Percentiles rank a stretch among this genome's conserved stretches.
Conservation (phyloP, 1,140 invertebrate genomes). For the Nebria ingens region DNA sequence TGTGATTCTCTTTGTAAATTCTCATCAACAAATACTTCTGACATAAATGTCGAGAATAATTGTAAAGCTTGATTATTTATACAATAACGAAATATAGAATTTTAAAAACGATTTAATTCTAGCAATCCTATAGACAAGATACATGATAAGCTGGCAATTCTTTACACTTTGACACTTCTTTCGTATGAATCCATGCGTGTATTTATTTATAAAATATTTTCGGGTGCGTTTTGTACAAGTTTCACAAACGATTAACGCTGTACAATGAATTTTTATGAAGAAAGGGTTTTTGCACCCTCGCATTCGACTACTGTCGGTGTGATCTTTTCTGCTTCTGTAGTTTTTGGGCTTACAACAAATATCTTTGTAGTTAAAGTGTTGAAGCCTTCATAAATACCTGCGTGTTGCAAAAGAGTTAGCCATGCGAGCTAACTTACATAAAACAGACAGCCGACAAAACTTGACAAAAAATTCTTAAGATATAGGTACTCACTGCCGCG, state of each 20-base stretch:
- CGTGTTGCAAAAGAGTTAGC: not conserved
- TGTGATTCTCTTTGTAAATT: too few relatives aligned
- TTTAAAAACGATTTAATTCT: too few relatives aligned
- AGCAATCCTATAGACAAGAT: too few relatives aligned
- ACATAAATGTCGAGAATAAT: too few relatives aligned
- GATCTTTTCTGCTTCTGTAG: not conserved
- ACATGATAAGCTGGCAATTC: not conserved
- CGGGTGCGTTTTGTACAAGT: not conserved
- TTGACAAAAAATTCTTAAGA: too few relatives aligned
- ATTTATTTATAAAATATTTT: conserved; percentile 1
- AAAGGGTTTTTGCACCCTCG: not conserved
- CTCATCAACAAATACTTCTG: too few relatives aligned
- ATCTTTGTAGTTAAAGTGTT: not conserved
- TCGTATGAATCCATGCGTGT: not conserved
- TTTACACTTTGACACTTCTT: not conserved
- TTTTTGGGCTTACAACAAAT: not conserved
- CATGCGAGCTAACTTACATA: not conserved
- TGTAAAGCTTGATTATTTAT: too few relatives aligned
- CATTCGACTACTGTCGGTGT: too few relatives aligned
- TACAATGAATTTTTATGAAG: not conserved
- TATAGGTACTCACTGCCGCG: too few relatives aligned
- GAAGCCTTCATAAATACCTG: not conserved
- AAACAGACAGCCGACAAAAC: not conserved
- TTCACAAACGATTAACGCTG: not conserved
- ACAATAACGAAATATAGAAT: too few relatives aligned